Conservation (phyloP, 2,888 invertebrate genomes). For the Corbicula japonica region DNA sequence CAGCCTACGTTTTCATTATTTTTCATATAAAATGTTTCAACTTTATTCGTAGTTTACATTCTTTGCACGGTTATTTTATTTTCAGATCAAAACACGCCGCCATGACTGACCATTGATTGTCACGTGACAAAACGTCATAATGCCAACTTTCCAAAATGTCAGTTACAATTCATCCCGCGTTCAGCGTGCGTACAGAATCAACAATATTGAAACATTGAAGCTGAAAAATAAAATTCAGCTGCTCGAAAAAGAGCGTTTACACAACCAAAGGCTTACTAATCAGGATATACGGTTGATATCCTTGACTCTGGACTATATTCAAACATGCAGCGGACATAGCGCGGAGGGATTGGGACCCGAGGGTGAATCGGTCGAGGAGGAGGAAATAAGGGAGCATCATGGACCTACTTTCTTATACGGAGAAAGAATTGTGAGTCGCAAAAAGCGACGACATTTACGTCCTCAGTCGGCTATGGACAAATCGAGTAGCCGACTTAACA, state of each 20-base stretch:
- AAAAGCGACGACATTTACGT: conserved; percentile 71
- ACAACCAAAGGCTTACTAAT: conserved; percentile 77
- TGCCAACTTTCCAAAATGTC: conserved; percentile 72
- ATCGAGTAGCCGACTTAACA: conserved; percentile 54
- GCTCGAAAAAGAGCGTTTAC: conserved; percentile 80
- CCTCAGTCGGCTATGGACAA: conserved; percentile 74
- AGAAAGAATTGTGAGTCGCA: conserved; percentile 80
- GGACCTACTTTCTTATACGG: conserved; percentile 82
- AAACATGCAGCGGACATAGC: conserved; percentile 82
- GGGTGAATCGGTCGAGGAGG: conserved; percentile 46
- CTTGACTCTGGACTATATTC: conserved; percentile 81
- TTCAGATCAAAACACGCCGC: too few relatives aligned
- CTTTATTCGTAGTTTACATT: too few relatives aligned
- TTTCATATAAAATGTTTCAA: too few relatives aligned
- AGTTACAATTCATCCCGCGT: conserved; percentile 81
- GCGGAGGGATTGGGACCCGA: conserved; percentile 77
- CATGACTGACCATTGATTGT: neutral
- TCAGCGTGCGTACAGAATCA: conserved; percentile 82
- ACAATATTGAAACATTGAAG: conserved; percentile 80
- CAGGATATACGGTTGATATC: conserved; percentile 83
- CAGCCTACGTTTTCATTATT: too few relatives aligned
- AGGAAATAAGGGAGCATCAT: conserved; percentile 54
- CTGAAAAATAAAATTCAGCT: conserved; percentile 75
- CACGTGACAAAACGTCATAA: conserved; percentile 36
- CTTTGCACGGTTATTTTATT: too few relatives aligned